Conservation (phyloP, 2,113 vertebrate genomes). For the western clawed frog (Xenopus tropicalis) region UCB_Xtro_10.0 CM004447.2:73525001-73525500, state of each 20-base stretch:
- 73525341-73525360: constrained; percentile 90
- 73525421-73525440: constrained; percentile 94
- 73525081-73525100: no score
- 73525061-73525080: no score
- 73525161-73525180: constrained; percentile 98
- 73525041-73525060: no score
- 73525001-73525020: no score
- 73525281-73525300: constrained; percentile 90
- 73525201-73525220: constrained; percentile 92
- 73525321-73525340: constrained; percentile 91
- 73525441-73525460: constrained; percentile 92
- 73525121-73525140: no score
- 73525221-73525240: constrained; percentile 97
- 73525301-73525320: constrained; percentile 92
- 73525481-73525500: constrained; percentile 95
- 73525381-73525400: constrained; percentile 92
- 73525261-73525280: constrained; percentile 92
- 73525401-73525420: constrained; percentile 92
- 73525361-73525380: constrained; percentile 94
- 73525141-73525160: constrained; percentile 11
- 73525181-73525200: constrained; percentile 98
- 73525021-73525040: no score
- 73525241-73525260: constrained; percentile 96
- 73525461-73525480: constrained; percentile 96
- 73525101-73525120: no score